Evolutionary conservation across 2,888 invertebrate species (phyloP), one percentile per base, ranked within the genome.

Genomic region (Trichogramma dendrolimi): DNA sequence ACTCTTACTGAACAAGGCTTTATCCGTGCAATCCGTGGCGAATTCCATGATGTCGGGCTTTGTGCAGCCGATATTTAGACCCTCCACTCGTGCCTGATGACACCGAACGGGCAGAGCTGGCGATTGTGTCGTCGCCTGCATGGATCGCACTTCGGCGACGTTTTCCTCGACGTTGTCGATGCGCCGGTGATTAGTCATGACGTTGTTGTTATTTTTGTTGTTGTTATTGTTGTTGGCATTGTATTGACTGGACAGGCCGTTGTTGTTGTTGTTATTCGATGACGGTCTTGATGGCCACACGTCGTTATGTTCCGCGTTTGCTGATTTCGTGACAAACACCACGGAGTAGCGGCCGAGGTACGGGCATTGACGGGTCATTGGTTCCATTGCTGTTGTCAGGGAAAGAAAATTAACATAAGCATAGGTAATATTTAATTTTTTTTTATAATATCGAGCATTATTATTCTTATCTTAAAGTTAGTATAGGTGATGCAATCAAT

Each of bases 61-160:
- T 65, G 72, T 73, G 69, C 77, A 77, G 55, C 77, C 77, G 66
- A 77, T 76, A 67, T 76, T 76, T 61, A 77, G 67, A 43, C 72
- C 71, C 41, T 72, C 72, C 56, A 75, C 69, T 58, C 71, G 74
- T 48, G 71, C 72, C 54, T 73, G 71, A 42, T 69, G 72, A 60
- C 77, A 77, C 7, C 72, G 73, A 38, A 68, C 71, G 5, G 73
- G 71, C 42, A 68, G 65, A 54, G 65, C 48, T 14, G 66, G 64
- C 50, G 66, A 50, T 38, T 71, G 71, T 47, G 75, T 71, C 56
- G 73, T 68, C 46, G 73, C 73, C 7, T n/a, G 8, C 10, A 6
- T 7, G 10, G 7, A 6, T 47, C 71, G 69, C 40, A 73, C 67
- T 61, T 74, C 72, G 4, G 74, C 75, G 7, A 71, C 72, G 63